Evolutionary conservation across 2,888 invertebrate genomes (phyloP).

Genomic region (Microdon myrmicae): DNA sequence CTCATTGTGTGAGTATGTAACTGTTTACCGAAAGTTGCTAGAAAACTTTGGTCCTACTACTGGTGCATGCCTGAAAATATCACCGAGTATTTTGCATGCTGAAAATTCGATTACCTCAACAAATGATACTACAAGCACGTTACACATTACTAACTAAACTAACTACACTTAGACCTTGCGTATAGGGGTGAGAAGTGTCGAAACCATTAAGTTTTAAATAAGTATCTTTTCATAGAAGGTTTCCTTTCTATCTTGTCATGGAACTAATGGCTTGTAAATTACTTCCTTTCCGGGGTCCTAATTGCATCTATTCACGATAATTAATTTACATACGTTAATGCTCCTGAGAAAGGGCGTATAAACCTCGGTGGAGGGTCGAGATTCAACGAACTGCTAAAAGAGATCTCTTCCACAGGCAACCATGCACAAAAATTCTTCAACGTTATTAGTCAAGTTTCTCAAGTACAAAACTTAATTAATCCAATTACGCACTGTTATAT

Average conservation of each 20-base stretch:
- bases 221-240: background rate
- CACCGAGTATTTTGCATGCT: too few relatives aligned
- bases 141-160: too few relatives aligned
- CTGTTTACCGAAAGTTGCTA: too few relatives aligned
- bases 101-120: too few relatives aligned
- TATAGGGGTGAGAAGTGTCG: too few relatives aligned
- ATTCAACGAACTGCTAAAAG: conserved; percentile 4
- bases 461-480: conserved; percentile 41
- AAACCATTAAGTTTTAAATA: too few relatives aligned
- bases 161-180: too few relatives aligned
- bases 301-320: conserved; percentile 38
- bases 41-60: too few relatives aligned
- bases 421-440: background rate
- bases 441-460: background rate
- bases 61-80: too few relatives aligned
- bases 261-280: conserved; percentile 24
- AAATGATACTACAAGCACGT: too few relatives aligned
- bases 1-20: too few relatives aligned
- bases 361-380: background rate
- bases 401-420: conserved; percentile 6
- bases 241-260: background rate
- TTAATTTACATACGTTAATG: conserved; percentile 24
- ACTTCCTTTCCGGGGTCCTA: conserved; percentile 27
- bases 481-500: conserved; percentile 42
- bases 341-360: conserved; percentile 7